These are phyloP conservation scores for Frankliniella intonsa DNA, from an alignment of 2,888 invertebrate genomes.

Conservation along the genomic window DNA sequence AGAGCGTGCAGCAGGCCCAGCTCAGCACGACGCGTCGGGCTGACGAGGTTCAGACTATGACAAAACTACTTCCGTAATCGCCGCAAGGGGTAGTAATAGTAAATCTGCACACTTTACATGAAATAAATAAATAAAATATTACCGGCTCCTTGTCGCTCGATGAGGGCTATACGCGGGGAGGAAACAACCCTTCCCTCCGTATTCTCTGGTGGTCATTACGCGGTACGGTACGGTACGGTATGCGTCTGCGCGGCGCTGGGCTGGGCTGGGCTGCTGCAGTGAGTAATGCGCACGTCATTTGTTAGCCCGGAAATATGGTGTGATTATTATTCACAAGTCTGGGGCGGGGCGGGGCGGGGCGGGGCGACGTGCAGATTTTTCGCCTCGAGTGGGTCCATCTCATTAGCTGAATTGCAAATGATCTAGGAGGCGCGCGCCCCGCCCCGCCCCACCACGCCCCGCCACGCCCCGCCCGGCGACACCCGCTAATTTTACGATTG, in stretches of 20 bases:
- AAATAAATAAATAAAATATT: too few species aligned
- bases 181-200: background rate
- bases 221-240: too few species aligned
- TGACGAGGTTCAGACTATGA: too few species aligned
- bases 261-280: background rate
- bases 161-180: background rate
- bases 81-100: too few species aligned
- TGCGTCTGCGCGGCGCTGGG: background rate
- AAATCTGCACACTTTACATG: too few species aligned
- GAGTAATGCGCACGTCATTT: background rate
- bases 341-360: background rate
- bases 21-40: too few species aligned
- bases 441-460: background rate
- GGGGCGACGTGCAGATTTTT: background rate
- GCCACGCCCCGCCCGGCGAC: background rate
- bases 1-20: too few species aligned
- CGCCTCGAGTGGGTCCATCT: background rate
- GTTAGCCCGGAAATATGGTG: background rate
- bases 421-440: background rate
- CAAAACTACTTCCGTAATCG: constrained; percentile 1
- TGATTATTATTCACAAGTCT: background rate
- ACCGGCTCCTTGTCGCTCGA: too few species aligned
- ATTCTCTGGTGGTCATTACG: background rate
- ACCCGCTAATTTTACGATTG: constrained; percentile 25
- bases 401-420: background rate